Evolutionary conservation across 1,140 invertebrate genomes (phyloP), one percentile per base, ranked within the genome.

Genomic region (Amyelois transitella): DNA sequence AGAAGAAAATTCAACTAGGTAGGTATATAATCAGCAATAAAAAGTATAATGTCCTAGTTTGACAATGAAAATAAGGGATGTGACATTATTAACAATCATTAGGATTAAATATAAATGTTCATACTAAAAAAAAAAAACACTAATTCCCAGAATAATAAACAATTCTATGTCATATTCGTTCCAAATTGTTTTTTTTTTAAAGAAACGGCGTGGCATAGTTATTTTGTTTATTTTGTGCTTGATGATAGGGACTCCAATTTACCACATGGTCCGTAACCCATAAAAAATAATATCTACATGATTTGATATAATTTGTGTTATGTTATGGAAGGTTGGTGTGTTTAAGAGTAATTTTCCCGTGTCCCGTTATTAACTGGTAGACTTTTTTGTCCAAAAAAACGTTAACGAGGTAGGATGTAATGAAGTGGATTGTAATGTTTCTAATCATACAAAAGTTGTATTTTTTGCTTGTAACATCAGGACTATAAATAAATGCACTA

Each of bases 211-310:
- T 72, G 66, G 64, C 65, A 63, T 81, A 68, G 72, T 80, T 75
- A 72, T 57, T 67, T 75, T 86, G 80, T 83, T 86, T 86, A 77
- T 81, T 83, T 81, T 77, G 60, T 72, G 57, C 56, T 62, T 71
- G 65, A 73, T 70, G 70, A 74, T 72, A 75, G 69, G 71, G 76
- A 71, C 74, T 73, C 64, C 67, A 86, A 86, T 86, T 83, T 78
- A 86, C 75, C 80, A 83, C 75, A 86, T 86, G 80, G 80, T 69
- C 72, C 71, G 56, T 48, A 55, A 14, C 32, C 47, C 53, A 71
- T 77, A 77, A 86, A 80, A 81, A 81, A 74, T 81, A 77, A 78
- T 78, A 77, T 76, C 75, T 70, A 83, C 71, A 78, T 80, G 68
- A 81, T 83, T 81, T 72, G 68, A 80, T 58, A 72, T 78, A 86